phyloP scores from a whole-genome alignment of 2,888 invertebrate species.

The Acholoe squamosa region DNA sequence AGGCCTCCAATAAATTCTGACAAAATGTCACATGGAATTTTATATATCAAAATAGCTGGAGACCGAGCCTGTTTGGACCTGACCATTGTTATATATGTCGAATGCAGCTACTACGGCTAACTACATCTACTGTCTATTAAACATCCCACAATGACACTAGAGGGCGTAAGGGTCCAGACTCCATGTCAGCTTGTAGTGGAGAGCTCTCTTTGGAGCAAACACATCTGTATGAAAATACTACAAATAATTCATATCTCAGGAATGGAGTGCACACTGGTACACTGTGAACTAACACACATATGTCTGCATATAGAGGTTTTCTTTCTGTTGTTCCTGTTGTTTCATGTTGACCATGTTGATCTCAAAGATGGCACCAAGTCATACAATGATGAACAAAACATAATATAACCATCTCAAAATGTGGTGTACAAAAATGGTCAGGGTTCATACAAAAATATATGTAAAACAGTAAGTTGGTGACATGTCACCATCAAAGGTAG shows the following conservation, averaged over 20 bases:
- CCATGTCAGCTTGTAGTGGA: background rate
- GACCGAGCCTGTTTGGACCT: no score
- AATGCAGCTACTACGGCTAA: background rate
- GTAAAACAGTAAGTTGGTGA: background rate
- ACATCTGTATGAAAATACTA: constrained; percentile 29
- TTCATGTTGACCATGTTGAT: constrained; percentile 25
- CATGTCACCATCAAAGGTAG: background rate
- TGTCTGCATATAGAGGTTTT: background rate
- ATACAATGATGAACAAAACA: constrained; percentile 52
- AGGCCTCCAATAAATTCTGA: background rate
- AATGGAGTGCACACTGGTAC: background rate
- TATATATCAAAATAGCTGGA: no score
- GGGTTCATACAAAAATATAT: constrained; percentile 60
- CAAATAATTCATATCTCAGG: constrained; percentile 4
- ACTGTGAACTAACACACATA: background rate
- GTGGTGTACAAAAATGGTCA: constrained; percentile 46
- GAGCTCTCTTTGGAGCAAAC: background rate
- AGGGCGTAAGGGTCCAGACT: constrained; percentile 43
- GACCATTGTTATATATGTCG: background rate
- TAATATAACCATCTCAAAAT: constrained; percentile 25
- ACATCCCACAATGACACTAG: constrained; percentile 41
- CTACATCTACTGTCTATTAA: background rate
- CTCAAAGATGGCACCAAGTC: constrained; percentile 28
- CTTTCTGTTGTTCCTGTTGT: background rate
- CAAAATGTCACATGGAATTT: background rate